phyloP scores from a whole-genome alignment of 2,888 invertebrate genomes.

The Mantis religiosa region DNA sequence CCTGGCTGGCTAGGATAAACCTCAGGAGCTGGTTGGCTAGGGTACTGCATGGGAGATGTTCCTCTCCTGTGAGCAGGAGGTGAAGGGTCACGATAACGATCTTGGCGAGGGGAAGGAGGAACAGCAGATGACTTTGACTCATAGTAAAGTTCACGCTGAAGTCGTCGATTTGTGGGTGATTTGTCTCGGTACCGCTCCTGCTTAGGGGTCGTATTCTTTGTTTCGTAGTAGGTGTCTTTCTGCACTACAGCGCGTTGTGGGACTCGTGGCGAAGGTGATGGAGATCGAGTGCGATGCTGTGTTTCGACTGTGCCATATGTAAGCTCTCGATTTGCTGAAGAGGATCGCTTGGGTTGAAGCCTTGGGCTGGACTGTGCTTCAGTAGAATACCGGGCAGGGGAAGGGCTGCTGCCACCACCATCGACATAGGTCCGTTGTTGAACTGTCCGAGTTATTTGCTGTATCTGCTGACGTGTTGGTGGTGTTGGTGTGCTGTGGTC shows the following conservation, averaged over 20 bases:
- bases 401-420: constrained; percentile 15
- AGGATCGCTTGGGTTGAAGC: constrained; percentile 25
- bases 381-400: constrained; percentile 4
- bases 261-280: constrained; percentile 24
- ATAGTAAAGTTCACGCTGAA: constrained; percentile 28
- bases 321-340: constrained; percentile 27
- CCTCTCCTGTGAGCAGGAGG: constrained; percentile 15
- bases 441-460: constrained; percentile 26
- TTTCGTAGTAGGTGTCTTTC: constrained; percentile 28
- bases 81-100: constrained; percentile 10
- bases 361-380: constrained; percentile 6
- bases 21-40: not conserved
- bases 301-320: constrained; percentile 19
- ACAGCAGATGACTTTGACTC: constrained; percentile 8
- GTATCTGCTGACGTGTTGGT: not conserved
- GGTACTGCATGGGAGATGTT: not conserved
- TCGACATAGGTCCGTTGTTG: constrained; percentile 24
- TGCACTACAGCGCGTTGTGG: constrained; percentile 20
- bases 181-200: constrained; percentile 30
- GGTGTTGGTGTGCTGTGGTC: constrained; percentile 27
- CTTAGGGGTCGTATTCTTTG: constrained; percentile 10
- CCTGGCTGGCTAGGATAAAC: not conserved
- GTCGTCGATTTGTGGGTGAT: constrained; percentile 29
- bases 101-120: constrained; percentile 14
- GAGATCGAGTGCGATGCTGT: constrained; percentile 19